Evolutionary conservation across 2,888 invertebrate species (phyloP).

Genomic region (Eretmocerus hayati): DNA sequence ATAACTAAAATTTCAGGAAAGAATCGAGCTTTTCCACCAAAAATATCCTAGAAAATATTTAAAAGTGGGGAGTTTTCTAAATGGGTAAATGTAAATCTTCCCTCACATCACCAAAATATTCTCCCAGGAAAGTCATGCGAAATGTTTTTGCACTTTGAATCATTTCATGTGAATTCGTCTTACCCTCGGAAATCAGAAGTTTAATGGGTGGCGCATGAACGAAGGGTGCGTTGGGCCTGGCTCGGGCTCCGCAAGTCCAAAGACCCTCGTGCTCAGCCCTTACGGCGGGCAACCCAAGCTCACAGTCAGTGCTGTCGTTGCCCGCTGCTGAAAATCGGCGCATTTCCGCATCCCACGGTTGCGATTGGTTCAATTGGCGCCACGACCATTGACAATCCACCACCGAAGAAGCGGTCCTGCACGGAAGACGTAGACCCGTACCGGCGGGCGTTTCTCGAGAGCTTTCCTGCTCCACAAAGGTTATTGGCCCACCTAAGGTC

Average conservation of each 20-base stretch:
- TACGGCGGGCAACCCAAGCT: constrained; percentile 40
- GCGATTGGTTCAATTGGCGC: constrained; percentile 41
- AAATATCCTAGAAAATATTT: too few species aligned
- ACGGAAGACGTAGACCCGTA: constrained; percentile 37
- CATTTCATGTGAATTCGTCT: too few species aligned
- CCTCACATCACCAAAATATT: too few species aligned
- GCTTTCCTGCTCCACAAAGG: constrained; percentile 33
- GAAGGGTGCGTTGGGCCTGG: constrained; percentile 33
- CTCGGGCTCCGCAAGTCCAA: constrained; percentile 43
- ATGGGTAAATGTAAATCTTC: too few species aligned
- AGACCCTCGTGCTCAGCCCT: constrained; percentile 41
- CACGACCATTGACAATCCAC: constrained; percentile 44
- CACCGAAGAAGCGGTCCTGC: constrained; percentile 34
- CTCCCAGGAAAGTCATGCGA: too few species aligned
- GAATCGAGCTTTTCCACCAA: not conserved
- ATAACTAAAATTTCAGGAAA: not conserved
- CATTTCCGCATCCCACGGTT: constrained; percentile 39
- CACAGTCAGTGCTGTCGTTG: constrained; percentile 39
- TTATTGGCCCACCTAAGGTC: constrained; percentile 28
- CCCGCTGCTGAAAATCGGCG: constrained; percentile 40
- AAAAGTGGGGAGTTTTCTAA: too few species aligned
- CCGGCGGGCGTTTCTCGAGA: constrained; percentile 36
- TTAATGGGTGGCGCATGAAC: constrained; percentile 34
- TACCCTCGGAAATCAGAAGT: constrained; percentile 41
- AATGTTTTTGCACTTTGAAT: too few species aligned